A percentile compares a stretch with the other conserved stretches of the same genome.
Evolutionary conservation across 2,888 invertebrate species (phyloP).

Genomic region (Drosophila mettleri): DNA sequence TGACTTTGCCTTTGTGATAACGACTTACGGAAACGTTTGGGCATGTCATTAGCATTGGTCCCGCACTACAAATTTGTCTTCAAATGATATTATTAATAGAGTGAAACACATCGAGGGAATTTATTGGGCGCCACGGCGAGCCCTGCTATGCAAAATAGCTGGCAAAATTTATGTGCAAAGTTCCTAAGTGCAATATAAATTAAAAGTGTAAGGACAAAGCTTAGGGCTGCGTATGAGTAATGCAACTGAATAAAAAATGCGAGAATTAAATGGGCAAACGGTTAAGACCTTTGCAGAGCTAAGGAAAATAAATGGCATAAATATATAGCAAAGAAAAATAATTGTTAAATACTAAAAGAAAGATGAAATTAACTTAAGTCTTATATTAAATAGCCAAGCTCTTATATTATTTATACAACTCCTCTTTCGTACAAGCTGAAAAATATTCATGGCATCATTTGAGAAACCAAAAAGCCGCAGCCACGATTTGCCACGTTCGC

Average conservation of each 20-base stretch:
- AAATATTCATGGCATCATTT: background rate
- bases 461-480: constrained; percentile 27
- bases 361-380: too few species aligned
- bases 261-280: constrained; percentile 8
- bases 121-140: constrained; percentile 65
- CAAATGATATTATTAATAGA: constrained; percentile 69
- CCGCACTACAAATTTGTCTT: constrained; percentile 71
- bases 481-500: constrained; percentile 46
- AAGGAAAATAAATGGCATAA: too few species aligned
- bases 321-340: too few species aligned
- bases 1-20: constrained; percentile 81
- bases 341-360: too few species aligned
- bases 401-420: background rate
- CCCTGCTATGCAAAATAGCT: constrained; percentile 65
- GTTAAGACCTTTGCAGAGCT: background rate
- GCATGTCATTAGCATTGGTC: constrained; percentile 79
- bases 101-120: constrained; percentile 51
- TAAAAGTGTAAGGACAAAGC: constrained; percentile 48
- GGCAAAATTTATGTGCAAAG: constrained; percentile 71
- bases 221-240: constrained; percentile 50
- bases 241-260: constrained; percentile 12
- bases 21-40: constrained; percentile 83
- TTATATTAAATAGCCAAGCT: too few species aligned
- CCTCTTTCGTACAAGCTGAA: background rate
- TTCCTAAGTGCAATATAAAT: constrained; percentile 75